Base-by-base conservation (phyloP, 2,113 vertebrate genomes). In the Corythoichthys intestinalis region DNA sequence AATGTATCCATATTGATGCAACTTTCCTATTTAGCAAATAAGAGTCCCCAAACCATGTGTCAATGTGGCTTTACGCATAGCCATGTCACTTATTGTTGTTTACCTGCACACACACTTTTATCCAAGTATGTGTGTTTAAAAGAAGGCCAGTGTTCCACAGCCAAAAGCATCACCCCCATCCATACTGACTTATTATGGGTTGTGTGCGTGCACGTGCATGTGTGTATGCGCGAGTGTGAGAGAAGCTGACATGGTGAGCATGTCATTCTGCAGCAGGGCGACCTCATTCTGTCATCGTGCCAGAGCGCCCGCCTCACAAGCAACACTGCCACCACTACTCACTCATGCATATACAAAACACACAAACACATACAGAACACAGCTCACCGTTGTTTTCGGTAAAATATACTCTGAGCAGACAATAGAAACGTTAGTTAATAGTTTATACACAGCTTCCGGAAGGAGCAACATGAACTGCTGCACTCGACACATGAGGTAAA, bases 241-340 rank as follows among this genome's bases (percentile, higher is more conserved):
- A 44, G 52, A 46, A 74, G 57, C 74, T 82, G 83, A 89, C 73
- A 73, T 83, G 62, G 77, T 66, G 78, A 86, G 88, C 69, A 39
- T 89, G 88, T 86, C 85, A 85, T 86, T 85, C 79, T 77, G 84
- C 68, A 82, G 74, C 56, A 65, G 70, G 67, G 68, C 71, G 85
- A 89, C 91, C 91, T 87, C 90, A 92, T 92, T 92, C 91, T 92
- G 91, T 92, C 91, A 91, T 68, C 69, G 80, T 76, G 87, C 79
- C 81, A 79, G 80, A 77, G 77, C 77, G 67, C 65, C 85, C 81
- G 78, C 82, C 75, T 84, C 83, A 82, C 61, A 66, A 86, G 75
- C 78, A 76, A 79, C 82, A 65, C 81, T 49, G 70, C 85, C 83
- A 85, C 79, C 60, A 66, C 79, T 72, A 78, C 77, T 85, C 85